Conservation (phyloP, 2,888 invertebrate species). For the Neocrepidodera transversa region DNA sequence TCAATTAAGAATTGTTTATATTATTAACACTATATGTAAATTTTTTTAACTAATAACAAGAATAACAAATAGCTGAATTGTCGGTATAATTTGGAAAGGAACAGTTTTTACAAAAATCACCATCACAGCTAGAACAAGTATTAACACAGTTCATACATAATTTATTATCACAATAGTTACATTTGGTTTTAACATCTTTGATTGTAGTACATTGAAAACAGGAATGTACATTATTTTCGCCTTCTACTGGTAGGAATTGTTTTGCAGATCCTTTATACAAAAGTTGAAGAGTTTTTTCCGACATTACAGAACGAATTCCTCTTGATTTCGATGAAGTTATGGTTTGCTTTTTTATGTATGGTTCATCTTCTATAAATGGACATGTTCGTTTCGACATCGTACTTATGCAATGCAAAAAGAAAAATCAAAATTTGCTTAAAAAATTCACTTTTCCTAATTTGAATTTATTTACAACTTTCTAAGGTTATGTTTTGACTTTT, state of each 20-base stretch:
- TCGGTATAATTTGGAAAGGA: slow-evolving; percentile 35
- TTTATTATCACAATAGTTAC: slow-evolving; percentile 38
- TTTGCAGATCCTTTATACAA: slow-evolving; percentile 36
- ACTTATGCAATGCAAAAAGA: not conserved
- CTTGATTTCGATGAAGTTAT: slow-evolving; percentile 23
- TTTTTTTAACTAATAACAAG: slow-evolving; percentile 36
- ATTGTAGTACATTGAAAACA: slow-evolving; percentile 31
- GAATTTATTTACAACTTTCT: not conserved
- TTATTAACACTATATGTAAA: too few relatives aligned
- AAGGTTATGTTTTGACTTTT: slow-evolving; percentile 1
- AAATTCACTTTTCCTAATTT: too few relatives aligned
- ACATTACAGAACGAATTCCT: slow-evolving; percentile 32
- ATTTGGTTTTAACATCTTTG: slow-evolving; percentile 28
- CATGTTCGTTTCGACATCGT: slow-evolving; percentile 37
- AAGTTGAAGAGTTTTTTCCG: slow-evolving; percentile 40
- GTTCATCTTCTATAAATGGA: slow-evolving; percentile 35
- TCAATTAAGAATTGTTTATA: too few relatives aligned
- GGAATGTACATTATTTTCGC: slow-evolving; percentile 1
- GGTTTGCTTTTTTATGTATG: slow-evolving; percentile 37
- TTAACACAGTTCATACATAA: slow-evolving; percentile 32
- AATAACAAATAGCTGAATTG: slow-evolving; percentile 34
- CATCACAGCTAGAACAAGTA: slow-evolving; percentile 34
- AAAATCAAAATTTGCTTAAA: too few relatives aligned
- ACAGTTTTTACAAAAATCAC: slow-evolving; percentile 39
- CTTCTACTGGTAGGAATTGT: slow-evolving; percentile 25